Conservation (phyloP, 2,797 vertebrate species). For the Enteromius treurensis region DNA sequence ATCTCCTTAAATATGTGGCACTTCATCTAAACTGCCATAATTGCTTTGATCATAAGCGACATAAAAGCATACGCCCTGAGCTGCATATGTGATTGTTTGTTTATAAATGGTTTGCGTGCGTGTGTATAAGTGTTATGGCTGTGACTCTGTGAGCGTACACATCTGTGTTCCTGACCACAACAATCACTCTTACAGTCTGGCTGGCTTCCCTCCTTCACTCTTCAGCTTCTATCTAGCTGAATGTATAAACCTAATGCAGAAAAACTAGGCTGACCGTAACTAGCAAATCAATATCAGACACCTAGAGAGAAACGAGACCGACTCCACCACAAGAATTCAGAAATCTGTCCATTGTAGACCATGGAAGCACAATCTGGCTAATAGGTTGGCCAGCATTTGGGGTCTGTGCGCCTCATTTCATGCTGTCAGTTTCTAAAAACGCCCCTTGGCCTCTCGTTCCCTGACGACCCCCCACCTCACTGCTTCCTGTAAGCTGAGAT, state of each 20-base stretch:
- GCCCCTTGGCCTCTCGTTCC: slow-evolving; percentile 7
- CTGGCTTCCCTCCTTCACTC: slow-evolving; percentile 41
- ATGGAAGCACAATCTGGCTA: slow-evolving; percentile 24
- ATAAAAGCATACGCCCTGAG: slow-evolving; percentile 39
- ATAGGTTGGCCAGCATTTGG: slow-evolving; percentile 23
- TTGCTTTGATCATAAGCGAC: slow-evolving; percentile 45
- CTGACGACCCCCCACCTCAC: slow-evolving; percentile 23
- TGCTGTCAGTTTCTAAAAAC: slow-evolving; percentile 49
- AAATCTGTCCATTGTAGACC: background rate
- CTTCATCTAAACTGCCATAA: slow-evolving; percentile 43
- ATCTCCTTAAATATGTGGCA: slow-evolving; percentile 37
- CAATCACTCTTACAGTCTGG: slow-evolving; percentile 48
- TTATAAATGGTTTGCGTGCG: slow-evolving; percentile 35
- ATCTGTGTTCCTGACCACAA: slow-evolving; percentile 49
- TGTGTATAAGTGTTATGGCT: slow-evolving; percentile 43
- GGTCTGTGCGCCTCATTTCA: slow-evolving; percentile 40
- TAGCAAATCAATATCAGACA: slow-evolving; percentile 48
- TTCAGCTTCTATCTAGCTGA: slow-evolving; percentile 35
- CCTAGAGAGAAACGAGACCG: slow-evolving; percentile 27
- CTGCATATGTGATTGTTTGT: slow-evolving; percentile 43
- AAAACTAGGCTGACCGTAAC: slow-evolving; percentile 28
- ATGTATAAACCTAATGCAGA: slow-evolving; percentile 44
- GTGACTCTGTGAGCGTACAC: slow-evolving; percentile 33
- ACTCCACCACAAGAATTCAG: slow-evolving; percentile 18
- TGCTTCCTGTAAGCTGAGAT: slow-evolving; percentile 44